These are phyloP conservation scores for Laticauda colubrina DNA, from an alignment of 2,113 vertebrate genomes.

Conservation along the genomic window DNA sequence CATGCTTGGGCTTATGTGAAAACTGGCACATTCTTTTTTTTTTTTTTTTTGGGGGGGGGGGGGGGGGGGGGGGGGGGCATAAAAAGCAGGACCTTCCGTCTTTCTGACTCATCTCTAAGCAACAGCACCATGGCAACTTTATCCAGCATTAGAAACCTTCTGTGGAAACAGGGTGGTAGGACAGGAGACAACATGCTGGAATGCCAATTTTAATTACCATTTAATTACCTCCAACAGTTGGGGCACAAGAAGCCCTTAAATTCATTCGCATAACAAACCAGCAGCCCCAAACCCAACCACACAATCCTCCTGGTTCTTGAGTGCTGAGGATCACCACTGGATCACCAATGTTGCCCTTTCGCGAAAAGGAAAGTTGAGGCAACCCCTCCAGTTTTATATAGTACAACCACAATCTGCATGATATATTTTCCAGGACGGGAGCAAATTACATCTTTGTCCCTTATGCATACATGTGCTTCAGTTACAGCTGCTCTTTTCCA, in stretches of 20 bases:
- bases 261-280: too few relatives aligned
- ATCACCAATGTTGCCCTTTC: not conserved
- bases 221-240: not conserved
- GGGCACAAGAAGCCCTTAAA: accelerated
- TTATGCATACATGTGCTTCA: not conserved
- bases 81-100: constrained; percentile 39
- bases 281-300: not conserved
- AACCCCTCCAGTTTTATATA: not conserved
- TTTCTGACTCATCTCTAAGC: constrained; percentile 69
- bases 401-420: not conserved
- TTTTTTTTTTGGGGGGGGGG: not conserved
- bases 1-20: not conserved
- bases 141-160: constrained; percentile 33
- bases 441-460: not conserved
- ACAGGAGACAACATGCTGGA: constrained; percentile 34
- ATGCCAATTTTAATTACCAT: constrained; percentile 18
- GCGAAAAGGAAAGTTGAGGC: not conserved
- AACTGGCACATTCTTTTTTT: not conserved
- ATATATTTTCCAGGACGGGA: not conserved
- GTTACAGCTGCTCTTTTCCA: not conserved
- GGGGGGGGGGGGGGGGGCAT: not conserved
- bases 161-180: constrained; percentile 1
- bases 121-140: constrained; percentile 77
- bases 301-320: not conserved
- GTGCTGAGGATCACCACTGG: not conserved